phyloP scores from a whole-genome alignment of 2,113 vertebrate genomes.

The Agapornis roseicollis region DNA sequence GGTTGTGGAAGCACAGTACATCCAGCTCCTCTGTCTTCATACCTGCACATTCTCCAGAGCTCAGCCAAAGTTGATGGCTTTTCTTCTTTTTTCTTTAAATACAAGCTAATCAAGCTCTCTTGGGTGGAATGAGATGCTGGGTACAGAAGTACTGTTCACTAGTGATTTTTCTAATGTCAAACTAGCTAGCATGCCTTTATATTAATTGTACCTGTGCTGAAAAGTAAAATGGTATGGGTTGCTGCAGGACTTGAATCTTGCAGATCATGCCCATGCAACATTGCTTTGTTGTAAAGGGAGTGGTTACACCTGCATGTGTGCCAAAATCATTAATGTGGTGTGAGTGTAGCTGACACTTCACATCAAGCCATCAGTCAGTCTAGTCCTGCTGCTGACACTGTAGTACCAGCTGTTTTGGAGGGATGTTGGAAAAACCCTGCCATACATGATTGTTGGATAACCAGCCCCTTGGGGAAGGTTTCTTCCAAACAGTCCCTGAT shows the following conservation, averaged over 20 bases:
- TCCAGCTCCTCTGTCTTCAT: background rate
- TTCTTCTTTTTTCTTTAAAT: background rate
- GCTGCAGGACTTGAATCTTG: background rate
- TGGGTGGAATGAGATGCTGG: background rate
- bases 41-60: rapidly evolving
- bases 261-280: background rate
- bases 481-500: background rate
- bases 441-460: background rate
- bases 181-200: background rate
- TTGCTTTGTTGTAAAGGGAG: background rate
- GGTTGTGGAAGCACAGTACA: background rate
- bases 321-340: background rate
- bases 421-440: background rate
- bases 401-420: background rate
- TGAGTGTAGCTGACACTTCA: background rate
- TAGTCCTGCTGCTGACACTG: background rate
- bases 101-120: background rate
- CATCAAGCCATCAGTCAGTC: background rate
- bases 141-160: background rate
- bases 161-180: background rate
- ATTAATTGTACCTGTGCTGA: background rate
- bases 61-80: background rate
- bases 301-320: background rate
- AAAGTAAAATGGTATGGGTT: background rate
- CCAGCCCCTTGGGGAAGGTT: background rate